Evolutionary conservation across 64 coral and sea anemone species (phyloP), one percentile per base, ranked within the genome.

Genomic region (Porites australiensis): DNA sequence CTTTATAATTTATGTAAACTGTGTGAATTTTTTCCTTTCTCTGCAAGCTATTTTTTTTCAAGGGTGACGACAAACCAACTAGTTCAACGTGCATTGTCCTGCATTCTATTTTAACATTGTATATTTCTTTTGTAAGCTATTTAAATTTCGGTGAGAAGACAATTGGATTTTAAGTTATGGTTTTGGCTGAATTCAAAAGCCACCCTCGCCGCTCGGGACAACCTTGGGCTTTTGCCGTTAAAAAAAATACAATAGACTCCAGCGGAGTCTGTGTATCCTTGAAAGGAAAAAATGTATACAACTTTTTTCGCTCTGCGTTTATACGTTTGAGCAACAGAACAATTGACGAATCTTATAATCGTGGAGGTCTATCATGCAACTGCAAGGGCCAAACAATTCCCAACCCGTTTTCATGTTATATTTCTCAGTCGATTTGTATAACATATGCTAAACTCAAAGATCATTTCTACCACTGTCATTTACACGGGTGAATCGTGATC

Each of bases 101-200:
- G 19, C 5, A 5, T 22, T 3, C 75, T 78, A 5, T 55, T 78
- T 8, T 5, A 11, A 2, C 7, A 3, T 78, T 78, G 7, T 58
- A 53, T 57, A 20, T 19, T 64, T 19, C 1, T 13, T 19, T 64
- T 64, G 13, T 57, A 12, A 57, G 7, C 54, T 57, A 12, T 76
- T 76, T 52, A 27, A 71, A 71, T 27, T 71, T 71, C 21, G 68
- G 68, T 16, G 13, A 48, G 19, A 15, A 76, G 4, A 50, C 73
- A 74, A 74, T 51, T 77, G 47, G 51, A 78, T 68, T 50, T 46
- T 76, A 2, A 3, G 2, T 14, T 51, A 51, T 46, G 13, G 61
- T 68, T 66, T 19, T 4, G 44, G 62, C 3, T n/a, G 45, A 84
- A 84, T 84, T 84, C 81, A 84, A 84, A 84, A 84, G 81, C 62